Evolutionary conservation across 2,797 vertebrate genomes (phyloP), one percentile per base, ranked within the genome.

Genomic region (Clarias fuscus): DNA sequence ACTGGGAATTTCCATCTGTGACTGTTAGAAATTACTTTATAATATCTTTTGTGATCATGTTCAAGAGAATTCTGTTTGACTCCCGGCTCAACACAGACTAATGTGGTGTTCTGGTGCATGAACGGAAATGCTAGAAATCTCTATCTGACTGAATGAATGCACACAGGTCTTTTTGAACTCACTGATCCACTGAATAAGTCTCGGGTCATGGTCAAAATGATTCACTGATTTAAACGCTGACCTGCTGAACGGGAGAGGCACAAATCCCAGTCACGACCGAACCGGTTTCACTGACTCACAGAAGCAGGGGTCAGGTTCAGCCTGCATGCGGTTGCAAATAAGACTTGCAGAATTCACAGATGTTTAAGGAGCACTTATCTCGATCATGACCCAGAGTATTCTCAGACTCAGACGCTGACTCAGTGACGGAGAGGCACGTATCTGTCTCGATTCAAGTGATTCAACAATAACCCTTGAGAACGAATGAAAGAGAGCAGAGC

Each of bases 81-180:
- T 75, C 13, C 27, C 13, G 2, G 48, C 14, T 58, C 5, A 76
- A 30, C 24, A 4, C 48, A 56, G 56, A 11, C 53, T 7, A 7
- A 33, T 40, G 15, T 40, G 33, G 6, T 62, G 59, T 22, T 59
- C 14, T 33, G 3, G 2, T 58, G n/a, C 10, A 61, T 2, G 18
- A 2, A 3, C 18, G 20, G 30, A 18, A 81, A 27, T 18, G 15
- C 78, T 48, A 24, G 40, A 65, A 65, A 81, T 81, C 62, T 27
- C 62, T 7, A 27, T 81, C 40, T 48, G 78, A 80, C 59, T 59
- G 30, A 40, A 6, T 79, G 61, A 80, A 80, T 61, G 33, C 61
- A 7, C n/a, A 18, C 33, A 22, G 30, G 11, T 79, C 33, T 61
- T 62, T 20, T 24, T 81, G 37, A 81, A 65, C 61, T 81, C 14